A percentile compares a stretch with the other conserved stretches of the same genome.
Evolutionary conservation across 2,888 invertebrate species (phyloP).

Genomic region (Ennomos fuscantarius): DNA sequence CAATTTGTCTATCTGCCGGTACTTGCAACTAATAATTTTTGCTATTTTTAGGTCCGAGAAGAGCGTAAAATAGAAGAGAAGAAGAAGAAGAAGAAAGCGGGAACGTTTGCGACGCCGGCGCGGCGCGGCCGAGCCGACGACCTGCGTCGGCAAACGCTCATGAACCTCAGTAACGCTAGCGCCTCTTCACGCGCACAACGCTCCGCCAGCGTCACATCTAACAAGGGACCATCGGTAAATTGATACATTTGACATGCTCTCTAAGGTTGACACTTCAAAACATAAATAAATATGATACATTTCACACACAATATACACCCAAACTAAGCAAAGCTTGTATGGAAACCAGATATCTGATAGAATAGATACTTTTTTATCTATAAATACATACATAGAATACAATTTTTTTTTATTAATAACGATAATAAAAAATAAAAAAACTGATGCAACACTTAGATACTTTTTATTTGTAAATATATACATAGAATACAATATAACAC

Average conservation of each 20-base stretch:
- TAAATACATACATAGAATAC: too few species aligned
- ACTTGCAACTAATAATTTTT: not conserved
- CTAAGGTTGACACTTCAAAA: not conserved
- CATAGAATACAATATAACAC: too few species aligned
- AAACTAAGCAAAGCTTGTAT: too few species aligned
- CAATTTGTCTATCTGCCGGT: too few species aligned
- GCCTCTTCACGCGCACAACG: slow-evolving; percentile 74
- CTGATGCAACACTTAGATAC: too few species aligned
- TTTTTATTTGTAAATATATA: too few species aligned
- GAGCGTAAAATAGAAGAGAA: slow-evolving; percentile 77
- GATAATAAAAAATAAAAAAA: too few species aligned
- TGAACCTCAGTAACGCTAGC: slow-evolving; percentile 75
- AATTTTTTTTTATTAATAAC: too few species aligned
- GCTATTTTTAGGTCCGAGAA: slow-evolving; percentile 67
- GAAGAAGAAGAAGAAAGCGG: slow-evolving; percentile 73
- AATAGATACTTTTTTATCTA: too few species aligned
- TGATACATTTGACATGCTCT: too few species aligned
- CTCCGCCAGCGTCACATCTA: slow-evolving; percentile 67
- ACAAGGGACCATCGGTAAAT: slow-evolving; percentile 64
- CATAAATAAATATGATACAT: not conserved
- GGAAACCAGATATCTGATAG: too few species aligned
- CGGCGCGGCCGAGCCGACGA: slow-evolving; percentile 64
- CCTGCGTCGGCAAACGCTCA: slow-evolving; percentile 68
- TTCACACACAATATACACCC: too few species aligned
- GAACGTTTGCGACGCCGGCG: slow-evolving; percentile 70